Percentiles rank a stretch among this genome's conserved stretches.
Evolutionary conservation across 2,113 vertebrate species (phyloP).

Genomic region (Hiodon alosoides): DNA sequence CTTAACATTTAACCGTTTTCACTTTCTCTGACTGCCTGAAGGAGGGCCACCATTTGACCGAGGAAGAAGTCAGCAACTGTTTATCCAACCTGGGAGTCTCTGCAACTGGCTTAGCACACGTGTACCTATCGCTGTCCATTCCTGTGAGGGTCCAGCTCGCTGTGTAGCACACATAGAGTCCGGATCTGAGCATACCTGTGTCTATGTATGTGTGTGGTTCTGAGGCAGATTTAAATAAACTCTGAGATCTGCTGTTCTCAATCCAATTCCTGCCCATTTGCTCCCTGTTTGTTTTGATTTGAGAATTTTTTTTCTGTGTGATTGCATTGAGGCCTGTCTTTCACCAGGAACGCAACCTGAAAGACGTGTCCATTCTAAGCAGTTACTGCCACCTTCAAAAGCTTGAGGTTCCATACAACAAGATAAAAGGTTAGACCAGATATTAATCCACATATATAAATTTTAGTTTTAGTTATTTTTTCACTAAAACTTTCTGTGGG

Average conservation of each 20-base stretch:
- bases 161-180: neutral
- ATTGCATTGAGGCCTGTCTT: slow-evolving; percentile 24
- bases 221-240: neutral
- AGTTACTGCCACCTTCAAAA: slow-evolving; percentile 77
- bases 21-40: slow-evolving; percentile 30
- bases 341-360: slow-evolving; percentile 65
- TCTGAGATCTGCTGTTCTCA: neutral
- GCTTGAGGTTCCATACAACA: slow-evolving; percentile 81
- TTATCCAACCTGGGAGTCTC: slow-evolving; percentile 64
- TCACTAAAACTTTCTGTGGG: neutral
- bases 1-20: neutral
- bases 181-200: neutral
- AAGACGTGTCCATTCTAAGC: slow-evolving; percentile 70
- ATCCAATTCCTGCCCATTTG: no score
- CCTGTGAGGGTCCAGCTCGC: slow-evolving; percentile 66
- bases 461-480: neutral
- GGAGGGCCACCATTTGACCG: slow-evolving; percentile 63
- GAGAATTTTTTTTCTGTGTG: no score
- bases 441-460: neutral
- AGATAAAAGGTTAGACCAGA: slow-evolving; percentile 74
- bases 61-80: slow-evolving; percentile 53
- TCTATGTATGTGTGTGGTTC: neutral
- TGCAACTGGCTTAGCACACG: slow-evolving; percentile 61
- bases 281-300: no score
- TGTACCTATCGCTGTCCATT: slow-evolving; percentile 67